These are phyloP conservation scores for Melanostoma scalare DNA, from an alignment of 2,888 invertebrate genomes.

Conservation along the genomic window DNA sequence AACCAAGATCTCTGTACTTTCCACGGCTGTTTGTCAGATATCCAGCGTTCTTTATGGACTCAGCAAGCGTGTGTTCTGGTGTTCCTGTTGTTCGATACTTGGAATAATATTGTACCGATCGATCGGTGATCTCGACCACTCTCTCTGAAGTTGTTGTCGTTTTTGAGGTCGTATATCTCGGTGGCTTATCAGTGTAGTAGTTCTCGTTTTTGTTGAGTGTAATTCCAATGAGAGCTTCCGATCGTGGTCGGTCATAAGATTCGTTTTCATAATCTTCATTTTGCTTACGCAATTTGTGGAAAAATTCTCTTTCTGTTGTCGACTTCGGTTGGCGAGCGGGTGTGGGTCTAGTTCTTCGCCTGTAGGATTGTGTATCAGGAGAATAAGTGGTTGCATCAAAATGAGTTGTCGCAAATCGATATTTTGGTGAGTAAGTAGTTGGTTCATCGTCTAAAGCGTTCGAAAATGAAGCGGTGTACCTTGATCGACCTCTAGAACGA, in stretches of 20 bases:
- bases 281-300: slow-evolving; percentile 74
- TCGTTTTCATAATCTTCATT: slow-evolving; percentile 59
- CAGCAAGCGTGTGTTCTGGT: slow-evolving; percentile 78
- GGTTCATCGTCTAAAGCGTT: slow-evolving; percentile 79
- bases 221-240: slow-evolving; percentile 78
- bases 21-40: slow-evolving; percentile 77
- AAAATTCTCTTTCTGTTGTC: slow-evolving; percentile 75
- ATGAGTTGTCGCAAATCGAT: slow-evolving; percentile 74
- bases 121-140: slow-evolving; percentile 77
- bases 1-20: slow-evolving; percentile 77
- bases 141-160: slow-evolving; percentile 70
- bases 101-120: slow-evolving; percentile 78
- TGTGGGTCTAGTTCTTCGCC: slow-evolving; percentile 57
- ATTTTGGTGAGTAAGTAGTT: slow-evolving; percentile 80
- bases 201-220: slow-evolving; percentile 77
- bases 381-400: slow-evolving; percentile 61
- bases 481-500: slow-evolving; percentile 79
- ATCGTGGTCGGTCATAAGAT: slow-evolving; percentile 75
- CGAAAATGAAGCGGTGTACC: slow-evolving; percentile 78
- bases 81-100: slow-evolving; percentile 78
- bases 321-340: slow-evolving; percentile 58
- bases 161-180: slow-evolving; percentile 69
- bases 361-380: slow-evolving; percentile 48
- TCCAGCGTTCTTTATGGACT: slow-evolving; percentile 79
- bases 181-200: slow-evolving; percentile 74